These are phyloP conservation scores for Falco berigora DNA, from an alignment of 2,797 vertebrate genomes.

Conservation along the genomic window DNA sequence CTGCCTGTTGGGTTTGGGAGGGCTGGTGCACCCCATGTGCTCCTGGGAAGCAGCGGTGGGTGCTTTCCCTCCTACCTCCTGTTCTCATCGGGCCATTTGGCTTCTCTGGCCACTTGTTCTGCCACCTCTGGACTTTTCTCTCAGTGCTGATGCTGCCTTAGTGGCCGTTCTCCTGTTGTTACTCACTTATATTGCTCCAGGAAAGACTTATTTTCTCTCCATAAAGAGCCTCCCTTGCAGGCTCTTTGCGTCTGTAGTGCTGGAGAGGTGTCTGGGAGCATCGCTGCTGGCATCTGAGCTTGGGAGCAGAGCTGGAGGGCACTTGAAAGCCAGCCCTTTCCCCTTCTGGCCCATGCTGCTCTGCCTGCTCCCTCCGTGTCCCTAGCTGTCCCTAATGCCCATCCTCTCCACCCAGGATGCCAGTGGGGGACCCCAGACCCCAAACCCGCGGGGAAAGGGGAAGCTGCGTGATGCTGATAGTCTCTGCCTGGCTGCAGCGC, in stretches of 20 bases:
- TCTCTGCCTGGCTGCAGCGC: background rate
- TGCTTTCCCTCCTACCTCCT: background rate
- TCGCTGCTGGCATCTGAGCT: background rate
- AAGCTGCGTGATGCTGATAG: background rate
- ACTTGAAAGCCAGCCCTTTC: background rate
- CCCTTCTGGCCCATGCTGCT: background rate
- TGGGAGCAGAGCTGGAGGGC: background rate
- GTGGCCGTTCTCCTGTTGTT: background rate
- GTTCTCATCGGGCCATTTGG: fast-evolving
- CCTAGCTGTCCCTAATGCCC: fast-evolving
- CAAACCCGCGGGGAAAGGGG: background rate
- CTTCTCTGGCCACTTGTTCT: background rate
- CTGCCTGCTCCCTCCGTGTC: background rate
- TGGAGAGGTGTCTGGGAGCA: background rate
- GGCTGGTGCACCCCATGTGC: fast-evolving
- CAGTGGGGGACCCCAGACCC: background rate
- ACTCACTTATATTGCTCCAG: background rate
- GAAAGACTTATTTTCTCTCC: background rate
- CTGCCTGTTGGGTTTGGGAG: background rate
- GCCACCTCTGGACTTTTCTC: background rate
- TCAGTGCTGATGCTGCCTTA: background rate
- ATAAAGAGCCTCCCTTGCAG: background rate
- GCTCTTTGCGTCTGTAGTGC: background rate
- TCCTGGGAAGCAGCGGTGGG: background rate
- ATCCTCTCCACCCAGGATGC: background rate